These are phyloP conservation scores for Catharus minimus DNA, from an alignment of 2,113 vertebrate species.

Conservation along the genomic window DNA sequence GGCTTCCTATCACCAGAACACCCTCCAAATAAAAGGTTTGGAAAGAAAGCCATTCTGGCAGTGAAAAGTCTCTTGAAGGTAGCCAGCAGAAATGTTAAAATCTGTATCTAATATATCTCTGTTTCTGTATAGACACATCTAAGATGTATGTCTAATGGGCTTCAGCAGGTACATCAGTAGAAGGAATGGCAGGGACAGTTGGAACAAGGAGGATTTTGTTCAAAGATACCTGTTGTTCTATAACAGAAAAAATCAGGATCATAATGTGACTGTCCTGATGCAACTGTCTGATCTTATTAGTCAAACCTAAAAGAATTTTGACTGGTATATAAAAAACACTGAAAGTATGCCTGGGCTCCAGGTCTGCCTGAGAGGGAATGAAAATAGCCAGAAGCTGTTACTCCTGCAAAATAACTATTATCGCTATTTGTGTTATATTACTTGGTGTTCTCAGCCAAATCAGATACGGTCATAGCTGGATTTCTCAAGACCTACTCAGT, in stretches of 20 bases:
- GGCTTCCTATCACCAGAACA: background rate
- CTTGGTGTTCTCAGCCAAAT: slow-evolving; percentile 28
- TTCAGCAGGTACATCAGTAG: background rate
- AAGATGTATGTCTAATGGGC: background rate
- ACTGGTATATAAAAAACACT: background rate
- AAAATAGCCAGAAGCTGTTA: slow-evolving; percentile 47
- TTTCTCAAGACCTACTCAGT: slow-evolving; percentile 38
- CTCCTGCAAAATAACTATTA: slow-evolving; percentile 3
- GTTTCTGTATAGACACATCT: background rate
- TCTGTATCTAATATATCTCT: background rate
- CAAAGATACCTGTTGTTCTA: background rate
- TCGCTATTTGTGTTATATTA: slow-evolving; percentile 6
- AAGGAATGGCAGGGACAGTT: background rate
- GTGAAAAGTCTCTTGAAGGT: background rate
- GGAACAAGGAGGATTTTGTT: background rate
- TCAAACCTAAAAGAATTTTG: background rate
- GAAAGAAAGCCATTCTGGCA: background rate
- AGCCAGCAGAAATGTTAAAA: background rate
- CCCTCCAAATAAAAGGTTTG: background rate
- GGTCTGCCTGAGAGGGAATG: background rate
- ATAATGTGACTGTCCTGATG: background rate
- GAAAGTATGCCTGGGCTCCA: background rate
- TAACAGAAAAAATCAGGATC: background rate
- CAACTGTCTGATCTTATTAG: background rate
- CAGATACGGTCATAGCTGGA: slow-evolving; percentile 36